Evolutionary conservation across 1,140 invertebrate genomes (phyloP).

Genomic region (Drosophila orosa): DNA sequence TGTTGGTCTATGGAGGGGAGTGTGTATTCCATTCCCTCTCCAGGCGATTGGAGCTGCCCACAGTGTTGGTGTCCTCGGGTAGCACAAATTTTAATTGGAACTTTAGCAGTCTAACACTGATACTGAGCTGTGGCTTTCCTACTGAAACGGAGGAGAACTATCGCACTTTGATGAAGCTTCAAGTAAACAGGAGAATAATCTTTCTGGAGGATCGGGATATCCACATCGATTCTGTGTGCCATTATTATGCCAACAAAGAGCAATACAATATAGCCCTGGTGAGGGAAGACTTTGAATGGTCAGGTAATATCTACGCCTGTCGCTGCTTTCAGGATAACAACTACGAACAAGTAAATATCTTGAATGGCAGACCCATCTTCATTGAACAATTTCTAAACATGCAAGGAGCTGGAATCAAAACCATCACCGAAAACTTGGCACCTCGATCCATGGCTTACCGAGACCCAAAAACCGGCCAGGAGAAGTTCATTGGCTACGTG

Average conservation of each 20-base stretch:
- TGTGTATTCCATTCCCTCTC: constrained; percentile 42
- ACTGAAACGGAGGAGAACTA: constrained; percentile 36
- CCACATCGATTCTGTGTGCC: constrained; percentile 13
- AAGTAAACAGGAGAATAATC: constrained; percentile 32
- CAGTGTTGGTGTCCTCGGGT: constrained; percentile 23
- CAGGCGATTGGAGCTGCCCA: constrained; percentile 7
- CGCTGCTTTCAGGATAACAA: constrained; percentile 19
- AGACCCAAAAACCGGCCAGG: constrained; percentile 1
- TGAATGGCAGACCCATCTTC: constrained; percentile 12
- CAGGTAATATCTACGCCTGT: constrained; percentile 26
- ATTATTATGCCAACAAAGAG: constrained; percentile 16
- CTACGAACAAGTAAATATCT: constrained; percentile 7
- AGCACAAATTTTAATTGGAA: constrained; percentile 42
- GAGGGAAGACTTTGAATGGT: not conserved
- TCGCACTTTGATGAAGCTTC: constrained; percentile 37
- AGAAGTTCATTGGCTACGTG: constrained; percentile 45
- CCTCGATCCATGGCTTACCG: constrained; percentile 50
- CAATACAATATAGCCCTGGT: constrained; percentile 60
- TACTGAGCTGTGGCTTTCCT: constrained; percentile 29
- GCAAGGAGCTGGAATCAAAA: constrained; percentile 32
- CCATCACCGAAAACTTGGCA: constrained; percentile 30
- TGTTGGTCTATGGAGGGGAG: constrained; percentile 33
- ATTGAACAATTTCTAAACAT: constrained; percentile 57
- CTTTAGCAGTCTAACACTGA: constrained; percentile 31
- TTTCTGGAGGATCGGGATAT: not conserved